These are phyloP conservation scores for Scartelaos histophorus DNA, from an alignment of 2,113 vertebrate species.

Conservation along the genomic window DNA sequence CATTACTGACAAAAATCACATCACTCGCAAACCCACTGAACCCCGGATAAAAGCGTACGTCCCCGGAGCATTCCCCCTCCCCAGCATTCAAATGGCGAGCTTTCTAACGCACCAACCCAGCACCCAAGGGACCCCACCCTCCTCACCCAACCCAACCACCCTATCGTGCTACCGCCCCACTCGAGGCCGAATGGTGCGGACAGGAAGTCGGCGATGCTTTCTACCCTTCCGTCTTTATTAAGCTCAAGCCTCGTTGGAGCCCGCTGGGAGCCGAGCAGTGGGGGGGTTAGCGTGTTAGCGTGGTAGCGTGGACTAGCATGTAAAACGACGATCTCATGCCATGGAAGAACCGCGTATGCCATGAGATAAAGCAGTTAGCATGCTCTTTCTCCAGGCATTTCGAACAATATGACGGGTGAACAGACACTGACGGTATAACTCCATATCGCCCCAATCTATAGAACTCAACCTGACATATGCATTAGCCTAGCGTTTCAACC, in stretches of 20 bases:
- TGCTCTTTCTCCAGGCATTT: conserved; percentile 19
- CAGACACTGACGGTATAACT: conserved; percentile 46
- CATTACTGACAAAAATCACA: not conserved
- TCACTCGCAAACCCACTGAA: not conserved
- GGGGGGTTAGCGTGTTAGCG: not conserved
- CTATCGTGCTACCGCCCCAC: conserved; percentile 41
- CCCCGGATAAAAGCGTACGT: conserved; percentile 39
- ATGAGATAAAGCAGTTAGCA: conserved; percentile 32
- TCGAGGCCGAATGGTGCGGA: conserved; percentile 38
- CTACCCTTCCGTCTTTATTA: conserved; percentile 51
- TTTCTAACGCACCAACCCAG: conserved; percentile 30
- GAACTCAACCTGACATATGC: conserved; percentile 32
- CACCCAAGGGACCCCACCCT: conserved; percentile 45
- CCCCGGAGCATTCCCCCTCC: not conserved
- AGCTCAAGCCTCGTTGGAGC: conserved; percentile 26
- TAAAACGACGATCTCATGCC: conserved; percentile 19
- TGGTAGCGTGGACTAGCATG: conserved; percentile 3
- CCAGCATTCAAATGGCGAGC: conserved; percentile 59
- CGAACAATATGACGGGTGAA: conserved; percentile 23
- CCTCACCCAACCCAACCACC: conserved; percentile 15
- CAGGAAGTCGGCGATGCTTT: conserved; percentile 33
- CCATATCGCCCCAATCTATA: conserved; percentile 47
- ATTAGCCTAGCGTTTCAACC: conserved; percentile 36
- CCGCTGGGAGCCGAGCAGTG: not conserved
- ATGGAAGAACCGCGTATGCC: conserved; percentile 20